Evolutionary conservation across 2,113 vertebrate genomes (phyloP).

Genomic region (Dendrocopos noguchii): DNA sequence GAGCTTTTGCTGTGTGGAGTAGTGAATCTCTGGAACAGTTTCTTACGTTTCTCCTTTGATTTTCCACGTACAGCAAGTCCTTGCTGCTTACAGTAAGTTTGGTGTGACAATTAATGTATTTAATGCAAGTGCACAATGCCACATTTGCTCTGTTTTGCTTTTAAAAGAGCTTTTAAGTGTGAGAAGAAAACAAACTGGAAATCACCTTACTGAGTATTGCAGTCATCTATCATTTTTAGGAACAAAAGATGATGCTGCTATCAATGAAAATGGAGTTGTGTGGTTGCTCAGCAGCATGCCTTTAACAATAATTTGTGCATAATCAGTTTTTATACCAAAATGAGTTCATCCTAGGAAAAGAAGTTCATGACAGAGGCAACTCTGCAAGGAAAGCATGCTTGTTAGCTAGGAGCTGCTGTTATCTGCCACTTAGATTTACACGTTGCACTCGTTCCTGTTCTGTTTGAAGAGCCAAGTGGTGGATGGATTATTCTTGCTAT

Average conservation of each 20-base stretch:
- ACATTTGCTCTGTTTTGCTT: background rate
- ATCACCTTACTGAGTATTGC: background rate
- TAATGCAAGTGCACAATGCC: background rate
- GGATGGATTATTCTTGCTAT: constrained; percentile 46
- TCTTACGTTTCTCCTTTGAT: background rate
- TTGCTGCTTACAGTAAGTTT: background rate
- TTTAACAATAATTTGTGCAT: background rate
- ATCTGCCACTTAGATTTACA: constrained; percentile 24
- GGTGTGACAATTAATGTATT: background rate
- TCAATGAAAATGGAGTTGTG: background rate
- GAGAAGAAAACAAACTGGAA: constrained; percentile 3
- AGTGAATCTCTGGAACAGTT: background rate
- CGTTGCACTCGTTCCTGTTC: background rate
- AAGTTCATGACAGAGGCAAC: background rate
- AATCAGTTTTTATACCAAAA: background rate
- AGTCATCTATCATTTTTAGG: no score
- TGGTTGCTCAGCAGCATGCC: background rate
- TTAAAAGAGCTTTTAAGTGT: background rate
- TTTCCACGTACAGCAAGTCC: background rate
- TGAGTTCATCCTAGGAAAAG: constrained; percentile 18
- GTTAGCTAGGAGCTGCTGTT: background rate
- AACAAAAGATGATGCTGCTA: no score
- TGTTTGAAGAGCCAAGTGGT: constrained; percentile 17
- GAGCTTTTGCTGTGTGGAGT: background rate
- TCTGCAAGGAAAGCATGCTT: background rate